A percentile compares a stretch with the other conserved stretches of the same genome.
Conservation (phyloP, 2,888 invertebrate species). For the Junonia oenone region DNA sequence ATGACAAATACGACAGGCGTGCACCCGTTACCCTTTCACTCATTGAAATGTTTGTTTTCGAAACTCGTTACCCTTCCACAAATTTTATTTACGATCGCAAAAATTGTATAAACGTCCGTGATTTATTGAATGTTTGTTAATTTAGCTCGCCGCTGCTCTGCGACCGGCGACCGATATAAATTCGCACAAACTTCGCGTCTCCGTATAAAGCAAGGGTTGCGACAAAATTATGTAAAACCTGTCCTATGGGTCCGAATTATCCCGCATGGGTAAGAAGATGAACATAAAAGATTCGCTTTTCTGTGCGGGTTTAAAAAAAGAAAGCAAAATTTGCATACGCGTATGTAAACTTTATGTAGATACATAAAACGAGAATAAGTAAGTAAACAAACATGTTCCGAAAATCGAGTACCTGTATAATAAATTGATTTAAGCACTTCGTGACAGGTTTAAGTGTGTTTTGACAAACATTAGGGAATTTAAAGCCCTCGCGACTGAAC, state of each 20-base stretch:
- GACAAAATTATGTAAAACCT: conserved; percentile 75
- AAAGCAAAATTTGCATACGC: conserved; percentile 71
- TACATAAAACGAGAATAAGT: conserved; percentile 17
- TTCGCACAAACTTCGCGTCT: conserved; percentile 45
- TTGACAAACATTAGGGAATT: conserved; percentile 74
- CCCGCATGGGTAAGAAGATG: conserved; percentile 73
- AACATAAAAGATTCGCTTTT: conserved; percentile 76
- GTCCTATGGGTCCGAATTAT: conserved; percentile 74
- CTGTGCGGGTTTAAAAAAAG: conserved; percentile 66
- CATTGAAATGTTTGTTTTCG: conserved; percentile 67
- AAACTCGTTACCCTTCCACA: conserved; percentile 65
- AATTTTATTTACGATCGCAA: conserved; percentile 63
- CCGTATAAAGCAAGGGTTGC: conserved; percentile 59
- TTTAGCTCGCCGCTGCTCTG: conserved; percentile 47
- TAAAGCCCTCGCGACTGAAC: conserved; percentile 63
- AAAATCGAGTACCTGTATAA: conserved; percentile 69
- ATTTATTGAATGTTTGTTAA: conserved; percentile 70
- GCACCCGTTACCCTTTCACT: conserved; percentile 55
- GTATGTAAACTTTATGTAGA: conserved; percentile 42
- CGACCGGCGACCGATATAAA: conserved; percentile 56
- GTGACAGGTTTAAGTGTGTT: conserved; percentile 73
- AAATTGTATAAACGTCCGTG: conserved; percentile 42
- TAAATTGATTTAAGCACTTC: conserved; percentile 77
- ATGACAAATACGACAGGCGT: conserved; percentile 59
- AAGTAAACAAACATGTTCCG: conserved; percentile 56